Conservation (phyloP, 30 jellyfish, hydroid and myxozoan genomes). For the Clytia hemisphaerica region DNA sequence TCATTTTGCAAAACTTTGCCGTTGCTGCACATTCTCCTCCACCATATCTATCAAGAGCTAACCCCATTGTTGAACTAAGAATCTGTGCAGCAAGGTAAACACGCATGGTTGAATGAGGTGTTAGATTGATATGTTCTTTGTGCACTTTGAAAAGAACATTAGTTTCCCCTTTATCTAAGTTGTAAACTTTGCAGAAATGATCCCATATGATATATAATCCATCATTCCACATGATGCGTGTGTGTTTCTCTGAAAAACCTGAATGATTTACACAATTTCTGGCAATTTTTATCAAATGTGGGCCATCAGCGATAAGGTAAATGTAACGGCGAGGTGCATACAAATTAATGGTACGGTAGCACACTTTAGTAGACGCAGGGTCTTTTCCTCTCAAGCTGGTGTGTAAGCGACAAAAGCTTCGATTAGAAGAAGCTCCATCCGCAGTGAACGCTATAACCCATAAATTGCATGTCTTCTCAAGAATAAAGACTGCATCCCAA, state of each 20-base stretch:
- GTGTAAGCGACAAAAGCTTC: conserved; percentile 34
- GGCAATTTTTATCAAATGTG: conserved; percentile 44
- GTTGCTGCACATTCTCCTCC: conserved; percentile 20
- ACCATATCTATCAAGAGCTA: not conserved
- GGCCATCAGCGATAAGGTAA: conserved; percentile 44
- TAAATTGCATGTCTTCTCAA: conserved; percentile 38
- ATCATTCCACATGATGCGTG: conserved; percentile 20
- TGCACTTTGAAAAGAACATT: not conserved
- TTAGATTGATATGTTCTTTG: conserved; percentile 19
- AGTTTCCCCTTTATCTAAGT: too few relatives aligned
- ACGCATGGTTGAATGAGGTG: conserved; percentile 23
- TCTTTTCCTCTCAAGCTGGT: conserved; percentile 18
- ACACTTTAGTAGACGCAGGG: conserved; percentile 5
- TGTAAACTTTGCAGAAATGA: too few relatives aligned
- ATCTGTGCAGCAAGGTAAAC: conserved; percentile 31
- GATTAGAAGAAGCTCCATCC: conserved; percentile 56
- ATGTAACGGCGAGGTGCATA: conserved; percentile 32
- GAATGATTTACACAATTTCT: conserved; percentile 35
- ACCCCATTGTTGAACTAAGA: not conserved
- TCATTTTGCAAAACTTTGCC: conserved; percentile 35
- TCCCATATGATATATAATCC: conserved; percentile 9
- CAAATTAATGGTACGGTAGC: conserved; percentile 21
- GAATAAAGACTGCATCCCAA: conserved; percentile 46
- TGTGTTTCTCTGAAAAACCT: conserved; percentile 7
- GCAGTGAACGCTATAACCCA: conserved; percentile 43